Evolutionary conservation across 2,113 vertebrate genomes (phyloP), one percentile per base, ranked within the genome.

Genomic region (Rana temporaria): DNA sequence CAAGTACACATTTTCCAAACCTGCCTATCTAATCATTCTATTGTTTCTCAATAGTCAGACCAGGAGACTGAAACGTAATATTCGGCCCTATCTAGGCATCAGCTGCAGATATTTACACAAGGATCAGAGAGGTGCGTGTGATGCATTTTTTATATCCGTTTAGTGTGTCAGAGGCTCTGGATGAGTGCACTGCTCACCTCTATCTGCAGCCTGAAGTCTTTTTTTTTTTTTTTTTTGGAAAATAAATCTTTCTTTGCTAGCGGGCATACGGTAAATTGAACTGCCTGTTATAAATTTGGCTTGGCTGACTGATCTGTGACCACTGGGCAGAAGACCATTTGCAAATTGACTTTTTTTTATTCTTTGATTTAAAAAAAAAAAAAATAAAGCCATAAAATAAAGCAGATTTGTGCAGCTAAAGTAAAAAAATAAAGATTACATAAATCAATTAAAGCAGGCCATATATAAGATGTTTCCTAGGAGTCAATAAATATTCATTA

Each of bases 181-280:
- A 53, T 52, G 74, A 60, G 34, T 77, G 74, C 74, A 64, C 60
- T 12, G 20, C 64, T 77, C 74, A 77, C 74, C 60, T 64, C 73
- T 52, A 42, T 63, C 57, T 53, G 56, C 57, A 48, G 42, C 26
- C 57, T 77, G 74, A 22, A 52, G 74, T 30, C 74, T 53, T 77
- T 77, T 52, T 75, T 75, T n/a, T 53, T 77, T 77, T 52, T 75
- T 62, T 42, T 77, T 63, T 77, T 75, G 60, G 60, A 65, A 30
- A 65, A 65, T 22, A 53, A 77, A 77, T 77, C 74, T 56, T 62
- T 64, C 74, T 26, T 77, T 30, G 59, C 74, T 26, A 64, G 24
- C 72, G 56, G 72, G 72, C 34, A 20, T 17, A 53, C 63, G 34
- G 57, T 64, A 77, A 63, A 65, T 77, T 75, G 56, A 75, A 63